A percentile compares a stretch with the other conserved stretches of the same genome.
Conservation (phyloP, 2,888 invertebrate species). For the Epinotia brunnichana region DNA sequence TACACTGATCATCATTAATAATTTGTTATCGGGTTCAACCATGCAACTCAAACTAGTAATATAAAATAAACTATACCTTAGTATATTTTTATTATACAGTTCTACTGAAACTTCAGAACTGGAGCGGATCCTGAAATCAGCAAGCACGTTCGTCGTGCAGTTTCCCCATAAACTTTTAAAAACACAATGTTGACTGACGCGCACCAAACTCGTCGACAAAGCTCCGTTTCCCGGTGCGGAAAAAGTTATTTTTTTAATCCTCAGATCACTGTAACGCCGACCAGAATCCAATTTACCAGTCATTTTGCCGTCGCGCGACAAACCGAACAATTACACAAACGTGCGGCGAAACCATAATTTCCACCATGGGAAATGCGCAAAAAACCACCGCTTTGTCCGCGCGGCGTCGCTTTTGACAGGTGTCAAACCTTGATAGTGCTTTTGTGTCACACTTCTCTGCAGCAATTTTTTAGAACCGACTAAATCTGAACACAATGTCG, state of each 20-base stretch:
- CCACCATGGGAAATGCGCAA: slow-evolving; percentile 68
- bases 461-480: slow-evolving; percentile 54
- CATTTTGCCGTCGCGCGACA: slow-evolving; percentile 69
- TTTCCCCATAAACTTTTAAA: slow-evolving; percentile 11
- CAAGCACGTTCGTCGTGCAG: background rate
- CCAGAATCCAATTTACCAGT: slow-evolving; percentile 78
- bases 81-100: no score
- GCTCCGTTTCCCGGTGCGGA: slow-evolving; percentile 11
- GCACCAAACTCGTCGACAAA: slow-evolving; percentile 26
- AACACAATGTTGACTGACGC: slow-evolving; percentile 16
- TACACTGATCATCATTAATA: no score
- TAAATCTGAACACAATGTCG: slow-evolving; percentile 71
- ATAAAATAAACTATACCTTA: no score
- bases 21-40: no score
- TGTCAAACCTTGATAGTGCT: slow-evolving; percentile 75
- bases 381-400: slow-evolving; percentile 72
- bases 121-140: slow-evolving; percentile 1
- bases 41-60: no score
- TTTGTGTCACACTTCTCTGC: slow-evolving; percentile 67
- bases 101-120: background rate
- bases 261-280: slow-evolving; percentile 67
- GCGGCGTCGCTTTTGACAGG: slow-evolving; percentile 77
- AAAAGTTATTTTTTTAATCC: slow-evolving; percentile 44
- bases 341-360: slow-evolving; percentile 80
- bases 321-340: slow-evolving; percentile 83